Conservation (phyloP, 2,888 invertebrate genomes). For the Philhelius pedissequus region DNA sequence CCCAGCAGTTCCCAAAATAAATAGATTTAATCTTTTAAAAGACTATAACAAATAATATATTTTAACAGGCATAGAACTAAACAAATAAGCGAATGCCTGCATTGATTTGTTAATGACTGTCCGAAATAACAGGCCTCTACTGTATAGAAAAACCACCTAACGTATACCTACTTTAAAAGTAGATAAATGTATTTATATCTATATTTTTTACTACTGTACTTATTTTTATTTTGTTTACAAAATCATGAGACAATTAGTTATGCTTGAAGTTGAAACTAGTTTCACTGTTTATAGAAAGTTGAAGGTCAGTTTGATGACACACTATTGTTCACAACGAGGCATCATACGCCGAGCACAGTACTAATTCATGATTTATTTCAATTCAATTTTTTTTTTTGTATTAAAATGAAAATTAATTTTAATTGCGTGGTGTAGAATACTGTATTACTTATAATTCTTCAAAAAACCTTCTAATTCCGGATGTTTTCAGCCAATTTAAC, state of each 20-base stretch:
- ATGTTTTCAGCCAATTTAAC: background rate
- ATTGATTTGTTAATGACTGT: background rate
- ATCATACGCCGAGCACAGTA: background rate
- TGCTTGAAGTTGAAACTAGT: slow-evolving; percentile 51
- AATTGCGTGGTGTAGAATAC: background rate
- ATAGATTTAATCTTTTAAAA: too few species aligned
- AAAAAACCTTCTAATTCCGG: background rate
- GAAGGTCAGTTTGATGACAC: slow-evolving; percentile 60
- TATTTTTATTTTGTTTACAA: slow-evolving; percentile 12
- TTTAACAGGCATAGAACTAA: too few species aligned
- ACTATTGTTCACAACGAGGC: slow-evolving; percentile 17
- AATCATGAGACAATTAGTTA: slow-evolving; percentile 49
- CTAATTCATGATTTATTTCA: slow-evolving; percentile 14
- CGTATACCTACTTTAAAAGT: background rate
- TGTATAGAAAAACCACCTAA: background rate
- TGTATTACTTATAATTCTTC: background rate
- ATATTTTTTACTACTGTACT: too few species aligned
- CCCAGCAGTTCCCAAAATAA: too few species aligned
- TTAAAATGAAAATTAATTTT: background rate
- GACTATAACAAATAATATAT: too few species aligned
- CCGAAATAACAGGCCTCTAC: background rate
- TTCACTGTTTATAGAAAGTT: slow-evolving; percentile 61
- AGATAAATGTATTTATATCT: too few species aligned
- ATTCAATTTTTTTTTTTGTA: slow-evolving; percentile 1
- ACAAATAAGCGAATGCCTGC: too few species aligned